phyloP scores from a whole-genome alignment of 2,888 invertebrate species.

The Lamellibrachia columna region DNA sequence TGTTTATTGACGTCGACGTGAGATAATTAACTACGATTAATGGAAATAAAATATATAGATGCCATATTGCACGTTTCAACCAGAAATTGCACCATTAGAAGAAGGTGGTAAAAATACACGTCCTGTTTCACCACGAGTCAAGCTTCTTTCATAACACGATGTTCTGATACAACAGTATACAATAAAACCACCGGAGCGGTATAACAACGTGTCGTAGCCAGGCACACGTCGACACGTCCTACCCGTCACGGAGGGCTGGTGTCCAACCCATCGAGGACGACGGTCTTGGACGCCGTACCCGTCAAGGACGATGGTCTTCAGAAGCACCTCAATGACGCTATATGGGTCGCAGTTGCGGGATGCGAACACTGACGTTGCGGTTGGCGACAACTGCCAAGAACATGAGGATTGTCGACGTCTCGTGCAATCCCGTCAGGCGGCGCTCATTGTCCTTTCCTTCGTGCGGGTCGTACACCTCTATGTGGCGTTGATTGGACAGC shows the following conservation, averaged over 20 bases:
- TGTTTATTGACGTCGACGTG: too few relatives aligned
- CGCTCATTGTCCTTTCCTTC: conserved; percentile 96
- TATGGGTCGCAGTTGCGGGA: conserved; percentile 76
- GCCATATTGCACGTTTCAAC: too few relatives aligned
- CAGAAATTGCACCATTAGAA: too few relatives aligned
- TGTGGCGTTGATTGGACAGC: conserved; percentile 89
- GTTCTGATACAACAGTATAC: too few relatives aligned
- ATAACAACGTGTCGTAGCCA: too few relatives aligned
- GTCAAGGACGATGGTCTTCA: conserved; percentile 74
- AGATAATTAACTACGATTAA: too few relatives aligned
- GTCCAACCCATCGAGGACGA: not conserved
- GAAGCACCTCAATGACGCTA: conserved; percentile 91
- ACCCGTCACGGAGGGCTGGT: not conserved
- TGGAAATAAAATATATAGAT: too few relatives aligned
- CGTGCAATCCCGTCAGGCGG: conserved; percentile 91
- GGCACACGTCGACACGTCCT: too few relatives aligned
- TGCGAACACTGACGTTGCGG: conserved; percentile 92
- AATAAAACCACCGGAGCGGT: too few relatives aligned
- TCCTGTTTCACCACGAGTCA: too few relatives aligned
- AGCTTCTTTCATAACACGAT: too few relatives aligned
- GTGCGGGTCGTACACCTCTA: conserved; percentile 94
- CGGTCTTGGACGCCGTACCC: conserved; percentile 62
- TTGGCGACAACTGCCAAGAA: conserved; percentile 93
- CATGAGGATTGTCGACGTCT: conserved; percentile 96
- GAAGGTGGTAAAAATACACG: too few relatives aligned